Base-by-base conservation (phyloP, 2,113 vertebrate genomes). In the Otolemur garnettii region DNA sequence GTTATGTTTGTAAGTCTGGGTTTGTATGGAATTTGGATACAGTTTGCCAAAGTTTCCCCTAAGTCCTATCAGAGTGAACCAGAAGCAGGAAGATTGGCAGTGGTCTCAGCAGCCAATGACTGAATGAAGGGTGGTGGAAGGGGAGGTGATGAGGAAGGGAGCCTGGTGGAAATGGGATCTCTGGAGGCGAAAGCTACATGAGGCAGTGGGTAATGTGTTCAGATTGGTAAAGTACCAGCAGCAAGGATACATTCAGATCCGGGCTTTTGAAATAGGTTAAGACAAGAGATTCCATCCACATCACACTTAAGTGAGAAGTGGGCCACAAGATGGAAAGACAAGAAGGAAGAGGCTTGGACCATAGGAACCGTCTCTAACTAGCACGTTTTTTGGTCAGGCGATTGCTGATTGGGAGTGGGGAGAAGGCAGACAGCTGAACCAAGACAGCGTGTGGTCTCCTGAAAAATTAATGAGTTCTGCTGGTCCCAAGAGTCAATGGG, bases 401-500 rank as follows among this genome's bases (percentile, higher is more conserved):
- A 66, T 1, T 15, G 18, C 28, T 93, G 78, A 15, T 42, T 60
- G 7, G 4, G 72, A 95, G 57, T 10, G 3, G 0, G 5, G 19
- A 11, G 26, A 64, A 12, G 18, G 9, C 3, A 59, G 42, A 35
- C 26, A 21, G 2, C 22, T 83, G n/a, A 35, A 9, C 35, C 45
- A 33, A n/a, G 8, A 53, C 15, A 2, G 22, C 1, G 1, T 8
- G 4, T 18, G 12, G 7, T 38, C 35, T 66, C 74, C 50, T 53
- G 7, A 57, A 55, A 69, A 38, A 4, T 30, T 12, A 28, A 55
- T 0, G 35, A 21, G 28, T 18, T 90, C 57, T 69, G 59, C 18
- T 26, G 79, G 18, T 19, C 21, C 69, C 60, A 89, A 2, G 4
- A 24, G 62, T 55, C 60, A 28, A 0, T 0, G 0, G 60, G 28